These are phyloP conservation scores for Tachystola acroxantha DNA, from an alignment of 2,888 invertebrate species.

Conservation along the genomic window DNA sequence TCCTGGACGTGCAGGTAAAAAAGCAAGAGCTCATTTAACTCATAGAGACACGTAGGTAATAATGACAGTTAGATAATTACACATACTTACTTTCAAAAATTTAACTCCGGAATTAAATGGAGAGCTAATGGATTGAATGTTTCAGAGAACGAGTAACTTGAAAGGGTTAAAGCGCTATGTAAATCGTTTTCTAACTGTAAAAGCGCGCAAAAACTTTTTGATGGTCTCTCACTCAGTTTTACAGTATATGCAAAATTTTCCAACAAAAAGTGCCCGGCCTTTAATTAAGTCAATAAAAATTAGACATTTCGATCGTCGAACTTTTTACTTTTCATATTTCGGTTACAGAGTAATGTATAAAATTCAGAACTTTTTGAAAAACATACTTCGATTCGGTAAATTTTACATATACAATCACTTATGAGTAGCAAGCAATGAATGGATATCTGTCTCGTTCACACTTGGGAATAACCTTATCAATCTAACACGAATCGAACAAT, in stretches of 20 bases:
- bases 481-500: constrained; percentile 77
- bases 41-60: no score
- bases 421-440: constrained; percentile 66
- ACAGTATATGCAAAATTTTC: constrained; percentile 31
- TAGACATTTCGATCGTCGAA: no score
- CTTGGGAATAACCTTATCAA: constrained; percentile 75
- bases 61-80: no score
- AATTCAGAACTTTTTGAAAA: background rate
- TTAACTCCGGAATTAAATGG: constrained; percentile 13
- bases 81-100: background rate
- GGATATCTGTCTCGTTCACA: constrained; percentile 73
- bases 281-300: no score
- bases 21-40: no score
- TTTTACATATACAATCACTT: constrained; percentile 55
- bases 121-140: constrained; percentile 45
- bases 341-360: background rate
- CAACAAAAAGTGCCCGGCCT: no score
- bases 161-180: constrained; percentile 56
- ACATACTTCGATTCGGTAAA: constrained; percentile 13
- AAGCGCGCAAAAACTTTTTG: constrained; percentile 60
- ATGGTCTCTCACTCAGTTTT: constrained; percentile 41
- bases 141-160: constrained; percentile 47
- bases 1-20: no score
- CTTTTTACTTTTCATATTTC: no score
- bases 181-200: constrained; percentile 58